A percentile compares a stretch with the other conserved stretches of the same genome.
Evolutionary conservation across 1,140 invertebrate species (phyloP).

Genomic region (Varroa destructor): DNA sequence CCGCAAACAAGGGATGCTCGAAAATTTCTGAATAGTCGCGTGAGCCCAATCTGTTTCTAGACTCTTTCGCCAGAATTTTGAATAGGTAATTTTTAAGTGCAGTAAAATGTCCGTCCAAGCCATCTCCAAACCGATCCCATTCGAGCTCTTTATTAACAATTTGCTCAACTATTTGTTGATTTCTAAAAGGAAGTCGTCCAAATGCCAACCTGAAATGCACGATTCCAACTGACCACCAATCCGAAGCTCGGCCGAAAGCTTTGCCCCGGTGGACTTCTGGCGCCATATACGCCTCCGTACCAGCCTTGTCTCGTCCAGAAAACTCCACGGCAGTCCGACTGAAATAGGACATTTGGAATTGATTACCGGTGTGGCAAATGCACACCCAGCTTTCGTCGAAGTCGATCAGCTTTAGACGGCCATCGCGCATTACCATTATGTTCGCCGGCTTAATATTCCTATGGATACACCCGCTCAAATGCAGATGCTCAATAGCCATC

Average conservation of each 20-base stretch:
- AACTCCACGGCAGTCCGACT: background rate
- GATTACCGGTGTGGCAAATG: background rate
- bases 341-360: conserved; percentile 7
- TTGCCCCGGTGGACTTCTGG: conserved; percentile 5
- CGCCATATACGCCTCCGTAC: conserved; percentile 21
- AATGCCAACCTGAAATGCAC: conserved; percentile 1
- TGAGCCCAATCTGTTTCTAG: background rate
- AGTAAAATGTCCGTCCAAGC: background rate
- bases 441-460: conserved; percentile 16
- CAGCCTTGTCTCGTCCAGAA: background rate
- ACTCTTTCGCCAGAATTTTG: background rate
- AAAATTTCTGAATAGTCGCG: conserved; percentile 8
- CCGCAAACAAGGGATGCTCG: background rate
- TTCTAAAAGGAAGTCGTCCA: conserved; percentile 10
- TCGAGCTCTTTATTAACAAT: background rate
- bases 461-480: conserved; percentile 2
- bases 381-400: conserved; percentile 12
- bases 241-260: conserved; percentile 2
- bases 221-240: conserved; percentile 11
- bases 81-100: background rate
- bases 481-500: conserved; percentile 21
- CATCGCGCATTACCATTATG: conserved; percentile 6
- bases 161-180: background rate
- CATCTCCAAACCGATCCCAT: background rate
- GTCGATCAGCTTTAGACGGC: conserved; percentile 16